phyloP scores from a whole-genome alignment of 2,888 invertebrate species.

The Drosophila hawaiiensis region DNA sequence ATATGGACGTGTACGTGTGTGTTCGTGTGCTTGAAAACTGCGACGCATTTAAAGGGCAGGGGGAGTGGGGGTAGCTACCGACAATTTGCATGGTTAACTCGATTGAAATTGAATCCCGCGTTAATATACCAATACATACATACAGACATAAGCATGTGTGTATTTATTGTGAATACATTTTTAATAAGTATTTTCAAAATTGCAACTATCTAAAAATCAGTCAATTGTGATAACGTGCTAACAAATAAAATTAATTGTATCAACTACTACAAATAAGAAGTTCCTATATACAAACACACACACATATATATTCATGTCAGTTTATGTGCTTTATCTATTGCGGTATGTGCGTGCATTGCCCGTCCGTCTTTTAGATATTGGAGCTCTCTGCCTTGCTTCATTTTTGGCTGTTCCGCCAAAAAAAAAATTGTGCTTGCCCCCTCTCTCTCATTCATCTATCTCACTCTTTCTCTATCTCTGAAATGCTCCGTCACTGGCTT shows the following conservation, averaged over 20 bases:
- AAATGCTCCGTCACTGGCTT: slow-evolving; percentile 39
- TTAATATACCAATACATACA: slow-evolving; percentile 4
- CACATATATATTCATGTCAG: background rate
- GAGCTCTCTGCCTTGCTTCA: slow-evolving; percentile 58
- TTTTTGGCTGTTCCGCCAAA: slow-evolving; percentile 62
- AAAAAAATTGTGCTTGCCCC: slow-evolving; percentile 66
- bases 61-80: slow-evolving; percentile 6
- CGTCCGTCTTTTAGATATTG: slow-evolving; percentile 69
- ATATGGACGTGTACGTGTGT: slow-evolving; percentile 1
- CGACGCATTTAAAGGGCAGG: slow-evolving; percentile 33
- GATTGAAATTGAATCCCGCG: slow-evolving; percentile 38
- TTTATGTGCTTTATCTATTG: slow-evolving; percentile 44
- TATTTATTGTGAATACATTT: slow-evolving; percentile 8
- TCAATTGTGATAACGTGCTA: slow-evolving; percentile 47
- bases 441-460: slow-evolving; percentile 15
- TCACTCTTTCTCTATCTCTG: slow-evolving; percentile 21
- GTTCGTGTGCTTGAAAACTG: slow-evolving; percentile 47
- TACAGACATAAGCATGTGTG: background rate
- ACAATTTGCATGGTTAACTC: slow-evolving; percentile 45
- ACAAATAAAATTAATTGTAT: slow-evolving; percentile 71
- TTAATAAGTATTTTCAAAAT: slow-evolving; percentile 1
- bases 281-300: slow-evolving; percentile 2
- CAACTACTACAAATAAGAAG: slow-evolving; percentile 16
- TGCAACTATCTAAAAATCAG: slow-evolving; percentile 21
- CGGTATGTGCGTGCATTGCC: slow-evolving; percentile 66